A percentile compares a stretch with the other conserved stretches of the same genome.
Evolutionary conservation across 2,888 invertebrate genomes (phyloP).

Genomic region (Tridacna crocea): DNA sequence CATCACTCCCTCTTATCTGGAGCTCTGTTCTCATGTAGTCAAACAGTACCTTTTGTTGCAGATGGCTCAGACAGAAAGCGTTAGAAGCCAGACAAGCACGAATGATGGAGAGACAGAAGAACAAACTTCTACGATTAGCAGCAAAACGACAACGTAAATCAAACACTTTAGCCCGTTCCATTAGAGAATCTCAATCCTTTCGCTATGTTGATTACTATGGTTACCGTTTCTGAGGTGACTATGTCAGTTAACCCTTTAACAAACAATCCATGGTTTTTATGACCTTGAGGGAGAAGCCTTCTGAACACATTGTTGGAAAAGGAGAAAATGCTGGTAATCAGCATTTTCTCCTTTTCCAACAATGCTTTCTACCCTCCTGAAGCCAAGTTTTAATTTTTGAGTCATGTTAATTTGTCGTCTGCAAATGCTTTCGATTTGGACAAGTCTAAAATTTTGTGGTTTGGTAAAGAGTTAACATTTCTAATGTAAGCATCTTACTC

Average conservation of each 20-base stretch:
- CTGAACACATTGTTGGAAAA: background rate
- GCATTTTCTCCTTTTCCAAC: background rate
- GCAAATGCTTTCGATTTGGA: no score
- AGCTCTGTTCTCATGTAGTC: no score
- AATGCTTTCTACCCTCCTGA: background rate
- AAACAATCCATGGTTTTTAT: no score
- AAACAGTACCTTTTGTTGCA: constrained; percentile 37
- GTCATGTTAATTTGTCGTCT: no score
- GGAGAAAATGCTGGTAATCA: background rate
- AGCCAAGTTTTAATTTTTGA: no score
- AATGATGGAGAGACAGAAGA: constrained; percentile 67
- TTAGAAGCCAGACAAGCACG: constrained; percentile 65
- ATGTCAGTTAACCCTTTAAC: no score
- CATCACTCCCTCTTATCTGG: no score
- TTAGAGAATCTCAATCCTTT: constrained; percentile 76
- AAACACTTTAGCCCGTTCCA: constrained; percentile 72
- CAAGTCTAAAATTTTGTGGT: no score
- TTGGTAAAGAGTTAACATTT: no score
- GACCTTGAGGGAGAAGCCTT: no score
- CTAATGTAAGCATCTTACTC: no score
- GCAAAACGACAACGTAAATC: constrained; percentile 74
- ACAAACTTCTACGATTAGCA: constrained; percentile 69
- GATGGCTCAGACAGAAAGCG: constrained; percentile 79
- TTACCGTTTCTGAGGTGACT: constrained; percentile 64
- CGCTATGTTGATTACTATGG: constrained; percentile 82